Conservation (phyloP, 2,113 vertebrate genomes). For the Hipposideros armiger region DNA sequence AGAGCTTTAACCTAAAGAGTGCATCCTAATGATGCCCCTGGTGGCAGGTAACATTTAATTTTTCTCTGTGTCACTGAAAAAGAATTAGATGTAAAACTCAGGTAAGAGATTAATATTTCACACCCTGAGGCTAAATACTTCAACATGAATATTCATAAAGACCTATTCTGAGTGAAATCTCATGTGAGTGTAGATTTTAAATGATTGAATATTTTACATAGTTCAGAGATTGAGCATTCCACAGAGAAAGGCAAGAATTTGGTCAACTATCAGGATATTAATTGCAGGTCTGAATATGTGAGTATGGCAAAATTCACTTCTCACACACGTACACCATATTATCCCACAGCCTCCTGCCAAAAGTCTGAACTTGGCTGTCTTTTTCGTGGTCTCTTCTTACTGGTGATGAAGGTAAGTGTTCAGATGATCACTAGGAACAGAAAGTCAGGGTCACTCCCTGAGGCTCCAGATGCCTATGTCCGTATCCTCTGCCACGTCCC, state of each 20-base stretch:
- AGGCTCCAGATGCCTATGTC: background rate
- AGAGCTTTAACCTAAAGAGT: constrained; percentile 47
- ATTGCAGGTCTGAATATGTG: background rate
- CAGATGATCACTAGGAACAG: background rate
- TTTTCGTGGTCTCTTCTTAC: background rate
- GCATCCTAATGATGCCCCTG: constrained; percentile 71
- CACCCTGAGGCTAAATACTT: constrained; percentile 69
- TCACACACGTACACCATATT: background rate
- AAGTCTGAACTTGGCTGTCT: background rate
- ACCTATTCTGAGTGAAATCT: constrained; percentile 70
- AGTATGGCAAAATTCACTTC: background rate
- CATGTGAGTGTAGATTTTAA: constrained; percentile 69
- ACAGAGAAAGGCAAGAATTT: constrained; percentile 40
- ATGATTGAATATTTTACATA: constrained; percentile 68
- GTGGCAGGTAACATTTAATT: constrained; percentile 79
- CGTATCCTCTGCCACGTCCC: background rate
- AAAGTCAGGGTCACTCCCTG: background rate
- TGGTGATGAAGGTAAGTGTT: background rate
- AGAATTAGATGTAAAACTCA: constrained; percentile 82
- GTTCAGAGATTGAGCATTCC: constrained; percentile 54
- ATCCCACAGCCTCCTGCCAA: background rate
- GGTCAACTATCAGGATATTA: constrained; percentile 3
- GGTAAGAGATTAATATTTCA: constrained; percentile 75
- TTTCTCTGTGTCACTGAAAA: constrained; percentile 72
- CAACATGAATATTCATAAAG: constrained; percentile 77